Evolutionary conservation across 2,797 vertebrate genomes (phyloP), one percentile per base, ranked within the genome.

Genomic region (Erithacus rubecula): DNA sequence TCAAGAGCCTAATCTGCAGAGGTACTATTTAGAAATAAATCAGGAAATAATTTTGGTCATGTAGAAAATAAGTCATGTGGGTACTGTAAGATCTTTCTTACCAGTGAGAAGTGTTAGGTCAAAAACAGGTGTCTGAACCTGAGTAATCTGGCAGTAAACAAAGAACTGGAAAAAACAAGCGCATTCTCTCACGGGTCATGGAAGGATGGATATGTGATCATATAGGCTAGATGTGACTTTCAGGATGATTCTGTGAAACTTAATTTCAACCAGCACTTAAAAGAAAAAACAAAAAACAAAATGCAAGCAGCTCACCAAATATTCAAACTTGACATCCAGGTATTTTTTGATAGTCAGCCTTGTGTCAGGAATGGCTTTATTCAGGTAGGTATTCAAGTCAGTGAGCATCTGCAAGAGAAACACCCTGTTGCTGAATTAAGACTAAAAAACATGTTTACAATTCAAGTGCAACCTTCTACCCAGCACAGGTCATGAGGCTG

Each of bases 261-360:
- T 49, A 39, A 70, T 67, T 76, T 70, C 67, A 41, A 85, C 4
- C 30, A 91, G 18, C 15, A 53, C 32, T 46, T 18, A 24, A 6
- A 4, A 1, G 8, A 22, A 19, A 43, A 17, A 51, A 10, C 20
- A 55, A 55, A 55, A 9, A n/a, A 37, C 12, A 37, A 47, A 47
- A 47, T 18, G 4, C 22, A 27, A 71, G 30, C 9, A 27, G 44
- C 98, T 98, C 92, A 99, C 99, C 98, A 99, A 97, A 94, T 99
- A 99, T 78, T 99, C 99, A 92, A 99, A 99, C 98, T 99, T 99
- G 83, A 99, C 99, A 51, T 99, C 99, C 97, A 99, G 98, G 97
- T 99, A 99, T 93, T 99, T 99, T 97, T 99, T 98, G 97, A 99
- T 99, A 96, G 99, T 99, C 96, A 99, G 98, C 86, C 99, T 99